phyloP scores from a whole-genome alignment of 1,140 invertebrate species.

The Luehdorfia chinensis region DNA sequence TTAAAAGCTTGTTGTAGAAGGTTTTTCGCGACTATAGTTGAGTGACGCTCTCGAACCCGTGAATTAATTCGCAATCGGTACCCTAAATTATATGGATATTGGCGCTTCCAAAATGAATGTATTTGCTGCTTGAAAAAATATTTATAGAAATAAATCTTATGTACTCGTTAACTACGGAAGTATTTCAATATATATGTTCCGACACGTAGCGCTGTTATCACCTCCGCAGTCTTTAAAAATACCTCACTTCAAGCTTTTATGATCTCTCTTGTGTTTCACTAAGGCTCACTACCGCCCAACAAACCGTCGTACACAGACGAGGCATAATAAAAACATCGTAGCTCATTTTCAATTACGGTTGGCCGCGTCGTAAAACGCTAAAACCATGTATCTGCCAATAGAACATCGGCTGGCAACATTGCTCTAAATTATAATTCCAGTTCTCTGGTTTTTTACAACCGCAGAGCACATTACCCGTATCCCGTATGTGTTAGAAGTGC shows the following conservation, averaged over 20 bases:
- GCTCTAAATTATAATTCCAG: slow-evolving; percentile 26
- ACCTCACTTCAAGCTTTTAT: not conserved
- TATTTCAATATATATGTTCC: no score
- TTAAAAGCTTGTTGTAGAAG: no score
- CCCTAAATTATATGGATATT: no score
- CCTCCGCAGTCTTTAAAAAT: no score
- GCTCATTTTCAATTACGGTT: slow-evolving; percentile 43
- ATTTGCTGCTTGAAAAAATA: no score
- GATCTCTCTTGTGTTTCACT: not conserved
- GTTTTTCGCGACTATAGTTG: no score
- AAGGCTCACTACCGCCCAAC: not conserved
- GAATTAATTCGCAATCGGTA: no score
- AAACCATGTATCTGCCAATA: slow-evolving; percentile 30
- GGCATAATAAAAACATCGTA: slow-evolving; percentile 24
- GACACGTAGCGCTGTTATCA: slow-evolving; percentile 6
- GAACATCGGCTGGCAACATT: slow-evolving; percentile 25
- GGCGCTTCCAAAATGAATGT: no score
- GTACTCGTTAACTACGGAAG: no score
- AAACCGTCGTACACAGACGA: not conserved
- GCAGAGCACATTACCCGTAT: slow-evolving; percentile 66
- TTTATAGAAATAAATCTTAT: no score
- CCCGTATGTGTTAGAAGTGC: slow-evolving; percentile 53
- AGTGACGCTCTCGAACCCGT: no score
- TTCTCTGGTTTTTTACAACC: slow-evolving; percentile 40
- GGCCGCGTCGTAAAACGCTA: slow-evolving; percentile 29